Base-by-base conservation (phyloP, 2,113 vertebrate genomes). In the Brienomyrus brachyistius region DNA sequence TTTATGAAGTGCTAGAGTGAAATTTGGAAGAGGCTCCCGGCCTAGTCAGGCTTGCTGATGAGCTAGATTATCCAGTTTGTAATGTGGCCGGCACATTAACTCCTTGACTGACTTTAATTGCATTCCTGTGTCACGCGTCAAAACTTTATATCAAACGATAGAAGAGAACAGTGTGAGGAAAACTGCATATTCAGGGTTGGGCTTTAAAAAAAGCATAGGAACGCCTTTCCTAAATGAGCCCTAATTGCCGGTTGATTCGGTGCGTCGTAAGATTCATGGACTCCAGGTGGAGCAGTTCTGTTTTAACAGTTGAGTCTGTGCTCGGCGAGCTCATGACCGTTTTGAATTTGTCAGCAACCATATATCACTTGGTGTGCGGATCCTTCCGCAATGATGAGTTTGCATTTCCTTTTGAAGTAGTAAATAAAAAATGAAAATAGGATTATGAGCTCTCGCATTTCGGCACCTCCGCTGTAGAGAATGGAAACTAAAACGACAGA, bases 81-180 rank as follows among this genome's bases (percentile, higher is more conserved):
- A 86, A 93, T 93, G 92, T 93, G 93, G 92, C 94, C 9, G 27
- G n/a, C 27, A 17, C 87, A 52, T 21, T n/a, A 31, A 77, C 45
- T 90, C 89, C 90, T 92, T 94, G 35, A 3, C 93, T 86, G 56
- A 91, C 91, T 93, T 95, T 93, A 93, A 94, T 94, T 92, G 93
- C 90, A 93, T 91, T 95, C 93, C 92, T 94, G 92, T 48, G 45
- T 48, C 40, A 48, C 4, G 82, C 23, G 48, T 10, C 19, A 84
- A 84, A 84, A 84, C 74, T 84, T 45, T 48, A 84, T 8, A 48
- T 21, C 43, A 84, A 84, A 84, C 23, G 19, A 48, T 0, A 48
- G 40, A 84, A 48, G 9, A n/a, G 19, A n/a, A 48, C 19, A 23
- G 82, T 47, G 80, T 47, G 45, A 45, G 82, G 43, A 47, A 84